These are phyloP conservation scores for Hoplias malabaricus DNA, from an alignment of 2,113 vertebrate genomes.

Conservation along the genomic window DNA sequence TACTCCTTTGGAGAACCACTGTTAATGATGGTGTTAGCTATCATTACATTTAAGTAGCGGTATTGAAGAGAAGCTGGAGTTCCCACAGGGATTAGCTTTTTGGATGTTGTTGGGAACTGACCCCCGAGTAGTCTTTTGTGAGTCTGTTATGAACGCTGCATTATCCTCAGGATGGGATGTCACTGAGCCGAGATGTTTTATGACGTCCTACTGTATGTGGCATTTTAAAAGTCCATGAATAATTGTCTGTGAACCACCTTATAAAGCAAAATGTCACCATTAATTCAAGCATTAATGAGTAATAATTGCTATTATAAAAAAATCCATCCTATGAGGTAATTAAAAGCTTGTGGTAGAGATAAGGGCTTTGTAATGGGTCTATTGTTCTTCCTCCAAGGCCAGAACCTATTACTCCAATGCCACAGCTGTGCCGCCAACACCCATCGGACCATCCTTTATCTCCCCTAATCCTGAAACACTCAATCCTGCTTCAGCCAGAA, in stretches of 20 bases:
- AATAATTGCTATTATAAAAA: slow-evolving; percentile 40
- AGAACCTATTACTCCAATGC: slow-evolving; percentile 38
- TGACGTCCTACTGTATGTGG: slow-evolving; percentile 8
- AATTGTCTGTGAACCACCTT: slow-evolving; percentile 28
- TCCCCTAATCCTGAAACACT: slow-evolving; percentile 28
- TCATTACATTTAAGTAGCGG: neutral
- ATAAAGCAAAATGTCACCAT: slow-evolving; percentile 38
- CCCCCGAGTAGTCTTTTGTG: neutral
- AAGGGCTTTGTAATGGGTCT: slow-evolving; percentile 30
- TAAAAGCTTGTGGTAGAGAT: slow-evolving; percentile 42
- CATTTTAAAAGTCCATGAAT: slow-evolving; percentile 30
- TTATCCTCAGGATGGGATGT: neutral
- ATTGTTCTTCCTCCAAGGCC: slow-evolving; percentile 40
- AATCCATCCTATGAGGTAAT: slow-evolving; percentile 43
- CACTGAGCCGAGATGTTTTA: neutral
- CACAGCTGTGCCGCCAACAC: slow-evolving; percentile 18
- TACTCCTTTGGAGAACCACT: neutral
- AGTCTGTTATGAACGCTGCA: neutral
- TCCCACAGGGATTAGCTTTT: neutral
- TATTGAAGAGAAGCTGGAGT: neutral
- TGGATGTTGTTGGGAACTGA: neutral
- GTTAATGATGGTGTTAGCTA: neutral
- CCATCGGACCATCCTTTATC: slow-evolving; percentile 34
- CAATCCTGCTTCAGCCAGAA: slow-evolving; percentile 33
- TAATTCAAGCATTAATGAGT: slow-evolving; percentile 38